Evolutionary conservation across 2,888 invertebrate genomes (phyloP).

Genomic region (Hydriomena furcata): DNA sequence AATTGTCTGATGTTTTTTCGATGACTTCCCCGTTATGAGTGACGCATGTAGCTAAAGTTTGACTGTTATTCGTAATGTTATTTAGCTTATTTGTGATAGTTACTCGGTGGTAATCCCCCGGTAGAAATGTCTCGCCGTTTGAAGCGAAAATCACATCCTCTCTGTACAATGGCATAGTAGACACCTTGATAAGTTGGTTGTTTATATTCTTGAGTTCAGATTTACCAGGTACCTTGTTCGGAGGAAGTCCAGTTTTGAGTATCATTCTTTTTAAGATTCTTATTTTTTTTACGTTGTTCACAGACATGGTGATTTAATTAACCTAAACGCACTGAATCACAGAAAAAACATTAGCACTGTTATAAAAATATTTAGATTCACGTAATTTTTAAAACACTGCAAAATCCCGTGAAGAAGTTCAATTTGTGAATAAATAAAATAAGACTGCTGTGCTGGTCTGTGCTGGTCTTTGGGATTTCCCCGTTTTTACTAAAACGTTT

Average conservation of each 20-base stretch:
- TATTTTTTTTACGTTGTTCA: background rate
- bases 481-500: slow-evolving; percentile 8
- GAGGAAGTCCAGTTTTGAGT: background rate
- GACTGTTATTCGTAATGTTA: slow-evolving; percentile 43
- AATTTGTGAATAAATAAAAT: no score
- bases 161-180: slow-evolving; percentile 30
- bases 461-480: slow-evolving; percentile 22
- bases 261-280: slow-evolving; percentile 15
- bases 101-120: slow-evolving; percentile 51
- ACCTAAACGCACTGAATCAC: background rate
- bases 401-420: no score
- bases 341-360: background rate
- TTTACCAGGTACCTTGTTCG: no score
- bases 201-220: background rate
- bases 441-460: no score
- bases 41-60: slow-evolving; percentile 54
- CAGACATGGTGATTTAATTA: background rate
- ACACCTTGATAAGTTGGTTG: background rate
- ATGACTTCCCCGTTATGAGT: slow-evolving; percentile 25
- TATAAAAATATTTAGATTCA: no score
- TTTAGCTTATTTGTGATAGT: slow-evolving; percentile 50
- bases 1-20: slow-evolving; percentile 56
- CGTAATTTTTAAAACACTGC: no score
- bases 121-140: slow-evolving; percentile 49
- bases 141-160: slow-evolving; percentile 56